Evolutionary conservation across 2,888 invertebrate genomes (phyloP).

Genomic region (Chrysopilus asiliformis): DNA sequence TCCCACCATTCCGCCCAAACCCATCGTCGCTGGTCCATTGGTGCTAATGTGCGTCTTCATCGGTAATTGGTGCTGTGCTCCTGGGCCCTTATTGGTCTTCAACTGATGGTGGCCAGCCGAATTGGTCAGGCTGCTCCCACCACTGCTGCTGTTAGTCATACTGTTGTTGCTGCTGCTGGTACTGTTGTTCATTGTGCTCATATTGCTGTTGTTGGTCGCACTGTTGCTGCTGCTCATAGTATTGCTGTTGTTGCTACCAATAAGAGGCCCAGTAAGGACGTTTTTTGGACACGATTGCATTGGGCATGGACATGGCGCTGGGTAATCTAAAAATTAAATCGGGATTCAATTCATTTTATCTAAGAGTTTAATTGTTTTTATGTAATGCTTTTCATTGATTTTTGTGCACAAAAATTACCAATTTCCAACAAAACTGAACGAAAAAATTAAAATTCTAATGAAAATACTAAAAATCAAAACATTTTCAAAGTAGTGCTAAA

Average conservation of each 20-base stretch:
- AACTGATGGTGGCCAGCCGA: constrained; percentile 20
- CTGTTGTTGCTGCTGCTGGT: constrained; percentile 14
- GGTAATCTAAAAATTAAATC: constrained; percentile 41
- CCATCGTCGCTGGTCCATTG: too few species aligned
- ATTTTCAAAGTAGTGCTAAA: too few species aligned
- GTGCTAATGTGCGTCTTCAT: too few species aligned
- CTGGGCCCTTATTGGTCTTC: constrained; percentile 35
- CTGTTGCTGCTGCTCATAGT: constrained; percentile 39
- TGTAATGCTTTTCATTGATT: too few species aligned
- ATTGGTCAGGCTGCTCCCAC: constrained; percentile 19
- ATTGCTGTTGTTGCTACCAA: constrained; percentile 80
- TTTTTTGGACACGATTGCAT: constrained; percentile 95
- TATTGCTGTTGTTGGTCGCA: constrained; percentile 18
- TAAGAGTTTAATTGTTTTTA: too few species aligned
- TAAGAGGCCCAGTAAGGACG: constrained; percentile 96
- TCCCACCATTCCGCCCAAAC: too few species aligned
- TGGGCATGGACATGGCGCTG: constrained; percentile 64
- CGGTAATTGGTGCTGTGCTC: too few species aligned
- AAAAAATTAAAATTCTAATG: too few species aligned
- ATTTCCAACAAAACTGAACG: constrained; percentile 8
- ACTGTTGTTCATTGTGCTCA: constrained; percentile 10
- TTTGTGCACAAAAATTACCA: constrained; percentile 1
- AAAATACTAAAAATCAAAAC: too few species aligned
- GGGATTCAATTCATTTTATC: too few species aligned
- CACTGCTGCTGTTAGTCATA: constrained; percentile 17